Evolutionary conservation across 2,113 vertebrate species (phyloP), one percentile per base, ranked within the genome.

Genomic region (Aramus guarauna): DNA sequence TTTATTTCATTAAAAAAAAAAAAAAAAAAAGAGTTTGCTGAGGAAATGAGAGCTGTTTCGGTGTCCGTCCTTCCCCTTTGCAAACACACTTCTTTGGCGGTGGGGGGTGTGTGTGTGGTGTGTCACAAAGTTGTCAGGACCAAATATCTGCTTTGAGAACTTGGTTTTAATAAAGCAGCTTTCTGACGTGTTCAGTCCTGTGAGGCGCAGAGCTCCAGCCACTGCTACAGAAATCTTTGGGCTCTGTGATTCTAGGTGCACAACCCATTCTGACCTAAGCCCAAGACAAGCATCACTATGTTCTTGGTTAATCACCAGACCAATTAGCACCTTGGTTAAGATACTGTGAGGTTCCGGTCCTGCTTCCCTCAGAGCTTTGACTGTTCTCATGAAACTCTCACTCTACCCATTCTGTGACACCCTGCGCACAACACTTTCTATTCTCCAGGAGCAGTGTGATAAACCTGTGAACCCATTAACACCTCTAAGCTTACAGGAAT

Each of bases 381-480:
- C 48, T 45, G 41, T 72, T 79, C 45, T 58, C 26, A 41, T 34
- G 48, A 68, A 82, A 63, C 45, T 82, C 53, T 34, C n/a, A 1
- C 68, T 18, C 53, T 18, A 15, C 30, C 34, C 36, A 2, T 11
- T 50, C 4, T 4, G 32, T 4, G 21, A 21, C 4, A n/a, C 47
- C 72, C 27, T 24, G 60, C 39, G 64, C 87, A 19, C 47, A n/a
- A 5, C 48, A 21, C 69, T 84, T 74, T 32, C 24, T 3, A 1
- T 17, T 82, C 55, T 60, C 13, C 5, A n/a, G 48, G 21, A 84
- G 59, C 9, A 43, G 30, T 1, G 39, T 48, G 67, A 5, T 62
- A 83, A 91, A 11, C 26, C 68, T 84, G 72, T 36, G 50, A 78
- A 52, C 59, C 74, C 66, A 74, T 80, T 87, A 84, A 90, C 87